Evolutionary conservation across 53 echinoderm and acorn worm genomes (phyloP), one percentile per base, ranked within the genome.

Genomic region (Antedon mediterranea): DNA sequence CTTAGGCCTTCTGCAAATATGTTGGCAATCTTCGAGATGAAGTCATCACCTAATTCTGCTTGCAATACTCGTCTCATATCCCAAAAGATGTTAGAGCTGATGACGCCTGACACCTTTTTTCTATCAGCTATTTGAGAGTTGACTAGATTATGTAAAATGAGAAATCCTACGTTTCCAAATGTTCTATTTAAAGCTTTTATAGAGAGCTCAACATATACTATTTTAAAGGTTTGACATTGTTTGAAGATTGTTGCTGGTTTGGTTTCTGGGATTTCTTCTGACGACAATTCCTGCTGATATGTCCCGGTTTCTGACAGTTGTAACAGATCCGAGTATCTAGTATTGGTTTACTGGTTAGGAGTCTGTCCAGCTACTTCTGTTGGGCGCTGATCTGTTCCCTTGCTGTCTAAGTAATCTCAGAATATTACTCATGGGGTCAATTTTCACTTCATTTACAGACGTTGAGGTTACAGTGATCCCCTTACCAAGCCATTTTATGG

Each of bases 311-410:
- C 31, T 80, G 76, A 76, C 87, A 90, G 28, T 81, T 80, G 43
- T 85, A 85, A 80, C 85, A 85, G 23, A 76, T 71, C 30, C 83
- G n/a, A 75, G 20, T 30, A 15, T 57, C 23, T 3, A 57, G 23
- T 57, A 57, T 57, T 8, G 57, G 57, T 23, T 57, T 57, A 23
- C 23, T 23, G 57, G 57, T 18, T 23, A 43, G 0, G 20, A 86
- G 87, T 26, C 73, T 28, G 33, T 86, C 89, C 5, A 85, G 77
- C 34, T 86, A 89, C 31, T 85, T 83, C 33, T 89, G 85, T 72
- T 85, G 89, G 14, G 33, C 11, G 75, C 81, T 41, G 57, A 89
- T 79, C n/a, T 82, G 85, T n/a, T 83, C 32, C 32, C 71, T 33
- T 89, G 83, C 28, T 37, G 71, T 29, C 80, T 72, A 0, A 89